Base-by-base conservation (phyloP, 2,888 invertebrate species). In the Lymantria monacha region DNA sequence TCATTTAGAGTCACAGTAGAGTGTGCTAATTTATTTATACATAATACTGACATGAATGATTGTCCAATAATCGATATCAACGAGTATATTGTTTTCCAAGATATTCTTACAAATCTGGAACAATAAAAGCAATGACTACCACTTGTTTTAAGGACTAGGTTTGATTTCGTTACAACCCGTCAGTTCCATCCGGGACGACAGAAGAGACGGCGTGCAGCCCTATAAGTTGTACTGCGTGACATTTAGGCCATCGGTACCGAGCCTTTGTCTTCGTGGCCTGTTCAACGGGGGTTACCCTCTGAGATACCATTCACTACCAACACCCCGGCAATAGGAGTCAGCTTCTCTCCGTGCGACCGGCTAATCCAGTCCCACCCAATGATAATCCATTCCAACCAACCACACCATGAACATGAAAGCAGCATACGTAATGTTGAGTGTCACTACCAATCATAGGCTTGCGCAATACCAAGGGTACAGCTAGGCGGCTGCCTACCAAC, bases 81-180 rank as follows among this genome's bases (percentile, higher is more conserved):
- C 0, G 75, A 61, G 49, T 87, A 89, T 0, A 70, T 15, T 31
- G 77, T 82, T 58, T 81, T 87, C 87, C 87, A 88, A 1, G 89
- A 89, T 0, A 58, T 68, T 49, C 62, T 74, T 0, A 71, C 57
- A 45, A 88, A 89, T 66, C 90, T 90, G 70, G 22, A 81, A 53
- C 7, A 42, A 44, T 14, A 5, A n/a, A 30, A 9, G 30, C 13
- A 22, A 12, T 33, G n/a, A n/a, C n/a, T 8, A 12, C 15, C 1
- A 12, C 5, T 42, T 0, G n/a, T 38, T 12, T 38, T 22, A 5
- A 5, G 5, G 22, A 22, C 2, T 22, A 5, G 22, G 5, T 22
- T 2, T 22, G 5, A 22, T 22, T 5, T 22, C 3, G 22, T 22
- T 22, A 3, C 5, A 22, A 3, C 5, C 2, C 5, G 22, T 5